Evolutionary conservation across 2,888 invertebrate species (phyloP).

Genomic region (Diadegma fenestrale): DNA sequence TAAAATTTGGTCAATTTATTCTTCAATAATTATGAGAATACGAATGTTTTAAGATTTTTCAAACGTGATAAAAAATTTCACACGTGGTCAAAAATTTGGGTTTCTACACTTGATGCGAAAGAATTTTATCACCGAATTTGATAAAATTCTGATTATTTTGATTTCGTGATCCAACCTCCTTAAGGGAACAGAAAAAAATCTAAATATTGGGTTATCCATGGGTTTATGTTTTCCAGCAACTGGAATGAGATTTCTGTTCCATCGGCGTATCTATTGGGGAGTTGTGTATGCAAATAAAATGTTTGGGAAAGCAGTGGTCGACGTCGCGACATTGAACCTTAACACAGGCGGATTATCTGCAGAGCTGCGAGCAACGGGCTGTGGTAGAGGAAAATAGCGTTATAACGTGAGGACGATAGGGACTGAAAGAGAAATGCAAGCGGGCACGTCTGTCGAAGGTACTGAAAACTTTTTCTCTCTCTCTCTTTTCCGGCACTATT

Average conservation of each 20-base stretch:
- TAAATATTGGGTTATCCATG: not conserved
- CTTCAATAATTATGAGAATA: no score
- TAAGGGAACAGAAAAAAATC: no score
- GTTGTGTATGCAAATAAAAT: constrained; percentile 2
- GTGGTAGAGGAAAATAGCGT: constrained; percentile 27
- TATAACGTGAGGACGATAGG: constrained; percentile 12
- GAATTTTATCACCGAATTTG: no score
- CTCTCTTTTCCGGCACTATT: constrained; percentile 24
- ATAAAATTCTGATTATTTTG: no score
- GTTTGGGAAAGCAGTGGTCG: constrained; percentile 10
- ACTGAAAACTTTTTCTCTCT: constrained; percentile 41
- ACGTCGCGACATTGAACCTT: constrained; percentile 19
- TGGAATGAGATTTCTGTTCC: constrained; percentile 1
- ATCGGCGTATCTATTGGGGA: not conserved
- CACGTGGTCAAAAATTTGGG: no score
- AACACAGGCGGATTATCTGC: constrained; percentile 33
- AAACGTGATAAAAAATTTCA: no score
- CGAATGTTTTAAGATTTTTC: no score
- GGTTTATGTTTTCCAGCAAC: not conserved
- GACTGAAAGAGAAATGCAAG: constrained; percentile 20
- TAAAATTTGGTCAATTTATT: no score
- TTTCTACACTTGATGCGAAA: no score
- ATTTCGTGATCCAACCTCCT: no score
- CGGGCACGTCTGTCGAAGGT: constrained; percentile 41
- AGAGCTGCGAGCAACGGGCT: constrained; percentile 22